Evolutionary conservation across 1,140 invertebrate genomes (phyloP).

Genomic region (Dendroctonus ponderosae): DNA sequence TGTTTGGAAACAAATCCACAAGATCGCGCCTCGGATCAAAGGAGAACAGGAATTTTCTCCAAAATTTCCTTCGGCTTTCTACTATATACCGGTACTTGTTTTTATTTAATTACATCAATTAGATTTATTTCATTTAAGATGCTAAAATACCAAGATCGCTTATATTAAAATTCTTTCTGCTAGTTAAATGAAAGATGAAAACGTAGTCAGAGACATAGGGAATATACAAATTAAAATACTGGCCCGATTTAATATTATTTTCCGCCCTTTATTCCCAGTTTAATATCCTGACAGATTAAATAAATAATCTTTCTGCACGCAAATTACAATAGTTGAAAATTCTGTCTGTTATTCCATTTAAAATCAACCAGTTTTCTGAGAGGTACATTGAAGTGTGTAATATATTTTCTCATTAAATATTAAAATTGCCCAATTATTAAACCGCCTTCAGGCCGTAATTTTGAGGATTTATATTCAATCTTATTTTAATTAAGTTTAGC

Average conservation of each 20-base stretch:
- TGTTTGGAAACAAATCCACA: slow-evolving; percentile 27
- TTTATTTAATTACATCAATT: slow-evolving; percentile 29
- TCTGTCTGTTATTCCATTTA: background rate
- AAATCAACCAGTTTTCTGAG: slow-evolving; percentile 6
- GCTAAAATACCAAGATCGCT: slow-evolving; percentile 8
- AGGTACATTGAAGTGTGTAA: slow-evolving; percentile 1
- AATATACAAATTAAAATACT: slow-evolving; percentile 15
- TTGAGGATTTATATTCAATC: background rate
- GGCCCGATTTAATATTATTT: slow-evolving; percentile 14
- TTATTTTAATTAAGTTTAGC: no score
- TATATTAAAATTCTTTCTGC: slow-evolving; percentile 22
- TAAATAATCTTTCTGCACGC: slow-evolving; percentile 3
- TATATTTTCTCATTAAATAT: background rate
- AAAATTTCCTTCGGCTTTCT: slow-evolving; percentile 16
- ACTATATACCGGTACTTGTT: slow-evolving; percentile 13
- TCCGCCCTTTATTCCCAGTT: slow-evolving; percentile 2
- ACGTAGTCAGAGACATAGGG: slow-evolving; percentile 6
- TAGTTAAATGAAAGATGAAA: slow-evolving; percentile 5
- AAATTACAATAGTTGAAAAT: background rate
- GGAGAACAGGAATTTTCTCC: slow-evolving; percentile 10
- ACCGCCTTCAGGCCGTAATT: background rate
- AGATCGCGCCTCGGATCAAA: slow-evolving; percentile 21
- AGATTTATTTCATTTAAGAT: slow-evolving; percentile 20
- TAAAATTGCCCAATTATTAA: background rate
- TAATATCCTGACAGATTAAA: slow-evolving; percentile 11